These are phyloP conservation scores for Frieseomelitta varia DNA, from an alignment of 1,140 invertebrate genomes.

Conservation along the genomic window DNA sequence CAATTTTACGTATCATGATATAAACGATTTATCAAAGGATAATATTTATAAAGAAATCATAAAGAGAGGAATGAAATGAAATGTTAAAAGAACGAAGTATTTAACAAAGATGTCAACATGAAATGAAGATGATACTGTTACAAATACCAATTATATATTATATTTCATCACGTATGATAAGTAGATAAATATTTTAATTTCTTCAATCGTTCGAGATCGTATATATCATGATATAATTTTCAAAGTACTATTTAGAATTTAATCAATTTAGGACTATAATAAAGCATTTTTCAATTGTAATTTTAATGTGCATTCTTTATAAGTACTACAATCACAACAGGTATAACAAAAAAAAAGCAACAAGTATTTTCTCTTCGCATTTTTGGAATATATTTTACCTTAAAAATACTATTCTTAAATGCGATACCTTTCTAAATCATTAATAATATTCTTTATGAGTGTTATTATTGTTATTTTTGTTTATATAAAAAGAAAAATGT, in stretches of 20 bases:
- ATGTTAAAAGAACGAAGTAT: background rate
- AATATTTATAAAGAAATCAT: slow-evolving; percentile 15
- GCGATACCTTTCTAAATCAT: slow-evolving; percentile 17
- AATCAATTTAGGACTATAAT: slow-evolving; percentile 76
- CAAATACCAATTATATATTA: slow-evolving; percentile 45
- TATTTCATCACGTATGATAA: slow-evolving; percentile 46
- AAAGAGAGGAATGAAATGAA: background rate
- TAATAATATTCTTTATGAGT: background rate
- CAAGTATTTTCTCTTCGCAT: slow-evolving; percentile 22
- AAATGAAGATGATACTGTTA: slow-evolving; percentile 24
- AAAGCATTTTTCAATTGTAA: slow-evolving; percentile 77
- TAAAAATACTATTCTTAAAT: slow-evolving; percentile 20
- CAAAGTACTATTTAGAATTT: slow-evolving; percentile 78
- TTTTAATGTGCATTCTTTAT: slow-evolving; percentile 70
- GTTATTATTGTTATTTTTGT: slow-evolving; percentile 19
- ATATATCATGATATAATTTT: slow-evolving; percentile 70
- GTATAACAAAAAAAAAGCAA: background rate
- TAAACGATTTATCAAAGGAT: slow-evolving; percentile 49
- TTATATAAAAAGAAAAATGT: background rate
- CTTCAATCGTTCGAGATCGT: slow-evolving; percentile 48
- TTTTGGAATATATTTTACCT: slow-evolving; percentile 30
- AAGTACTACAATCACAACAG: slow-evolving; percentile 49
- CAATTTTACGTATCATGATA: slow-evolving; percentile 68
- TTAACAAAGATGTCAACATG: background rate
- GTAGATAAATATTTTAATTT: slow-evolving; percentile 59